Base-by-base conservation (phyloP, 2,797 vertebrate species). In the Sphenopsis melanotis region DNA sequence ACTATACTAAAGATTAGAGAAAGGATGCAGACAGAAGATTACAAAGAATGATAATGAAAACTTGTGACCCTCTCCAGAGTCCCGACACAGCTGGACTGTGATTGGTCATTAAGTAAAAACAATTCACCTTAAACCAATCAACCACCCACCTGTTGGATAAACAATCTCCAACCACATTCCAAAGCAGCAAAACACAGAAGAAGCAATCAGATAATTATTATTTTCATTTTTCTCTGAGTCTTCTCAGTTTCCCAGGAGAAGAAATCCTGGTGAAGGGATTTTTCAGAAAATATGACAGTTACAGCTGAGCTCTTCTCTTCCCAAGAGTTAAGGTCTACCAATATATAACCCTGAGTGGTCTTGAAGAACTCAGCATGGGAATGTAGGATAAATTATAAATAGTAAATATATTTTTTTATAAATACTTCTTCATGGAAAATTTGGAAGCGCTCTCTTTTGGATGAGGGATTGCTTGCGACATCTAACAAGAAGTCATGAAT, bases 381-480 rank as follows among this genome's bases (percentile, higher is more conserved):
- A 57, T 16, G 10, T 24, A 64, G 29, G 39, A 71, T 68, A 64
- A 53, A 61, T 61, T 47, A 55, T 53, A 42, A 36, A 68, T 23
- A 37, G 9, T 37, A 37, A 18, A 9, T 37, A 26, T 18, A 2
- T 18, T 22, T 64, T 56, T 5, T 74, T 74, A 32, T 61, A 72
- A 81, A 39, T 14, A 34, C 14, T 61, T 63, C 8, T 55, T 70
- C 3, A 10, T 2, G 4, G 42, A 44, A 76, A 46, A 86, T 36
- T 47, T 56, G 55, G 41, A 72, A 57, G 21, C 0, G 0, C 12
- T 82, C 5, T 50, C 0, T 64, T 83, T 29, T 78, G 56, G 56
- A 26, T 24, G 61, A 76, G 15, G 20, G 16, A 14, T 61, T 78
- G 23, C 27, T 78, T 74, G 19, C 12, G 1, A 6, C 0, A 0